Evolutionary conservation across 2,888 invertebrate genomes (phyloP).

Genomic region (Latrodectus elegans): DNA sequence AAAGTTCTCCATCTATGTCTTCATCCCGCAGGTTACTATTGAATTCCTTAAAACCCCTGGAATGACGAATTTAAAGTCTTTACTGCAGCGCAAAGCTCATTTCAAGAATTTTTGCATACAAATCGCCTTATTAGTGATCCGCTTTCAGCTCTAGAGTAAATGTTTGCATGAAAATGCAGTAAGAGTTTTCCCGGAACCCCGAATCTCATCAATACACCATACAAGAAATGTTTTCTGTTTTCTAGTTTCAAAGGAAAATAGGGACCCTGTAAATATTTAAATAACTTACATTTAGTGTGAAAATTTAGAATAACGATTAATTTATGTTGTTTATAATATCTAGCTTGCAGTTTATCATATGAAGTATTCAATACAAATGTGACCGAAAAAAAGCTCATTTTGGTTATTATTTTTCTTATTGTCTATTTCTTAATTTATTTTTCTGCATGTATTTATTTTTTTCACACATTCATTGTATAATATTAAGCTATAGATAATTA

Average conservation of each 20-base stretch:
- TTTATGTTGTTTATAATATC: no score
- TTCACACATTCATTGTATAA: no score
- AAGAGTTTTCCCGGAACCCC: not conserved
- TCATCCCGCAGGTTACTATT: not conserved
- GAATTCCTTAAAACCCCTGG: conserved; percentile 24
- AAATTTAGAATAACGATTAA: no score
- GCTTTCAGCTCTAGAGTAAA: conserved; percentile 20
- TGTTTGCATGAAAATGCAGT: conserved; percentile 41
- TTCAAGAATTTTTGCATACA: conserved; percentile 60
- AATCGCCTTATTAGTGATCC: conserved; percentile 39
- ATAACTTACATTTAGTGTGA: no score
- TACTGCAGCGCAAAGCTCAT: conserved; percentile 43
- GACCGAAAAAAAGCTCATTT: no score
- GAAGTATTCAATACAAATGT: no score
- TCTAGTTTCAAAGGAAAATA: not conserved
- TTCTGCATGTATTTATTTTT: no score
- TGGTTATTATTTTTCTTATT: no score
- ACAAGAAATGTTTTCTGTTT: conserved; percentile 32
- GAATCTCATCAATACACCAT: conserved; percentile 51
- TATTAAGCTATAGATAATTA: no score
- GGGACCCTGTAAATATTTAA: conserved; percentile 18
- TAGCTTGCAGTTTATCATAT: no score
- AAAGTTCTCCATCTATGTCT: no score
- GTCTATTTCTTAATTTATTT: no score
- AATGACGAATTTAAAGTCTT: conserved; percentile 50